phyloP scores from a whole-genome alignment of 37 sponge, comb jelly and placozoan species.

The Theonella swinhoei region DNA sequence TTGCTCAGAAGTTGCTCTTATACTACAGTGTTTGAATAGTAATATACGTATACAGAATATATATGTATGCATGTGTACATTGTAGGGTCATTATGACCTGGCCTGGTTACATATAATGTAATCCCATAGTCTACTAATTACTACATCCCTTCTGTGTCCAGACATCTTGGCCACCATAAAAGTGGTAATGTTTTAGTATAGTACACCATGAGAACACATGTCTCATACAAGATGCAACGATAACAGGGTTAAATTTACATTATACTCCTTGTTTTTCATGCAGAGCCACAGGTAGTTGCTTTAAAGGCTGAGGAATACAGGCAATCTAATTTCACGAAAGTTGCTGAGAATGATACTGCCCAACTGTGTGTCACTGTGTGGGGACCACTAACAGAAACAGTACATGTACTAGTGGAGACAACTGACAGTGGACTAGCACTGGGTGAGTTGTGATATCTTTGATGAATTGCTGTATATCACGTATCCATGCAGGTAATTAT shows the following conservation, averaged over 20 bases:
- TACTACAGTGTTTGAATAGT: too few species aligned
- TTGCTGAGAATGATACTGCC: neutral
- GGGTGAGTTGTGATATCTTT: neutral
- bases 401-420: neutral
- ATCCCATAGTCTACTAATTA: too few species aligned
- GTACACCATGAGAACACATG: neutral
- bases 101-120: too few species aligned
- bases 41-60: too few species aligned
- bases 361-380: neutral
- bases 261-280: too few species aligned
- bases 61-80: too few species aligned
- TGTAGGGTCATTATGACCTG: too few species aligned
- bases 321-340: neutral
- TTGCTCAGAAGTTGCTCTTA: neutral
- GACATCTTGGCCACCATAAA: too few species aligned
- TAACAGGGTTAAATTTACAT: too few species aligned
- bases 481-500: neutral
- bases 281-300: neutral
- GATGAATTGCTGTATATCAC: neutral
- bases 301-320: neutral
- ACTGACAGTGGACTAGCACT: neutral
- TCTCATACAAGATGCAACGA: too few species aligned
- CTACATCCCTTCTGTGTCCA: too few species aligned
- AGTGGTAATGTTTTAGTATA: too few species aligned
- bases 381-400: neutral